phyloP scores from a whole-genome alignment of 1,140 invertebrate species.

The Bombus vancouverensis region DNA sequence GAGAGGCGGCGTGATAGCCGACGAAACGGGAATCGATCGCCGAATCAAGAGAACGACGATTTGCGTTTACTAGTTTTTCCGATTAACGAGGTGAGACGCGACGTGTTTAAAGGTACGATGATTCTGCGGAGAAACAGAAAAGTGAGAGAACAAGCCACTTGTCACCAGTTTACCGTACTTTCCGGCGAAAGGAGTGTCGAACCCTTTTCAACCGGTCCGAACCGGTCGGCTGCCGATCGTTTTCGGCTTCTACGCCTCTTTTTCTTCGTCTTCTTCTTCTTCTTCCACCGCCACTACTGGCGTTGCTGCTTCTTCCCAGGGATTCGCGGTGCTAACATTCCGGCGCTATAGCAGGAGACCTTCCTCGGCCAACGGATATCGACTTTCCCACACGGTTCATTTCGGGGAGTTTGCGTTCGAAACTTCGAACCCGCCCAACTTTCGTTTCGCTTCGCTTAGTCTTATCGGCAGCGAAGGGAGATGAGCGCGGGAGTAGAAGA shows the following conservation, averaged over 20 bases:
- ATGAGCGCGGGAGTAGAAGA: background rate
- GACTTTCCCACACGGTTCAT: constrained; percentile 75
- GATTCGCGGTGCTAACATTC: constrained; percentile 71
- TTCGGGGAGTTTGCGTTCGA: constrained; percentile 62
- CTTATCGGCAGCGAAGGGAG: background rate
- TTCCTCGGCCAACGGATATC: constrained; percentile 51
- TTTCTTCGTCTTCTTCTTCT: constrained; percentile 41
- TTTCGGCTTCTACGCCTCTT: constrained; percentile 50
- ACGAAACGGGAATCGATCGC: background rate
- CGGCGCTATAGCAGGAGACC: constrained; percentile 53
- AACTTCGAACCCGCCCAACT: background rate
- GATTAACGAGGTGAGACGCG: background rate
- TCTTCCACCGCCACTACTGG: constrained; percentile 45
- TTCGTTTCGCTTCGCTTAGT: background rate
- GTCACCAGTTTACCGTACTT: constrained; percentile 62
- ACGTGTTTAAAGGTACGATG: background rate
- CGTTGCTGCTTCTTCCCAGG: constrained; percentile 61
- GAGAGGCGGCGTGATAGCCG: background rate
- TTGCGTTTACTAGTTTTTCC: constrained; percentile 41
- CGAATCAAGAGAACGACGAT: constrained; percentile 19
- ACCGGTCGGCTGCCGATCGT: constrained; percentile 64
- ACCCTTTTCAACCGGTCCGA: constrained; percentile 67
- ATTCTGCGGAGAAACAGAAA: constrained; percentile 16
- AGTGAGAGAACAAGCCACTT: constrained; percentile 52
- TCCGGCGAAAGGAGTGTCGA: constrained; percentile 61